Percentiles rank a stretch among this genome's conserved stretches.
Conservation (phyloP, 2,113 vertebrate species). For the Genyomyrus donnyi region DNA sequence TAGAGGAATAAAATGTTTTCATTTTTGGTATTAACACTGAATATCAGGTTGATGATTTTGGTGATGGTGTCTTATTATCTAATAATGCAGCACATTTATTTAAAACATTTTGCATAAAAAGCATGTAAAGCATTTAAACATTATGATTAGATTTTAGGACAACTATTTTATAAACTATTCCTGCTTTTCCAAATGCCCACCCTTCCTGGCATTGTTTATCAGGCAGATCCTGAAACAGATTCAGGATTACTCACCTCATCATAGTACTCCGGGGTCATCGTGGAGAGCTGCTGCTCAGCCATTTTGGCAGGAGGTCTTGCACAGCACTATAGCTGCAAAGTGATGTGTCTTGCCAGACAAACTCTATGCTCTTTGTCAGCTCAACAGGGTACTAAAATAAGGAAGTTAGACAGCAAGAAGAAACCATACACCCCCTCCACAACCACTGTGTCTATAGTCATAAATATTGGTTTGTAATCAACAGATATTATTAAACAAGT, state of each 20-base stretch:
- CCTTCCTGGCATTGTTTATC: neutral
- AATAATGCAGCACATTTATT: neutral
- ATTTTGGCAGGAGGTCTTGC: neutral
- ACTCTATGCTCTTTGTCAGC: neutral
- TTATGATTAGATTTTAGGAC: neutral
- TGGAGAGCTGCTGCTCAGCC: neutral
- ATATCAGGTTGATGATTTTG: neutral
- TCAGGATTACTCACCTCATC: neutral
- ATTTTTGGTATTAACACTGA: neutral
- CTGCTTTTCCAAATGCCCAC: neutral
- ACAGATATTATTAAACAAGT: neutral
- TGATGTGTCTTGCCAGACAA: neutral
- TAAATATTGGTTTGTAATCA: neutral
- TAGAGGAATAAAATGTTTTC: neutral
- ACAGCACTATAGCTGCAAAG: neutral
- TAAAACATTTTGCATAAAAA: neutral
- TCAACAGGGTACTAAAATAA: neutral
- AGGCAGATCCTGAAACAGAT: neutral
- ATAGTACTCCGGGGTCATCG: neutral
- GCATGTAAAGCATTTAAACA: neutral
- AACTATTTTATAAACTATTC: neutral
- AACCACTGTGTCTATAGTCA: neutral
- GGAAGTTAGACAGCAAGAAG: neutral
- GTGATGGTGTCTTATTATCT: neutral
- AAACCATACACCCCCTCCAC: neutral